These are phyloP conservation scores for Epinotia ramella DNA, from an alignment of 2,888 invertebrate genomes.

Conservation along the genomic window DNA sequence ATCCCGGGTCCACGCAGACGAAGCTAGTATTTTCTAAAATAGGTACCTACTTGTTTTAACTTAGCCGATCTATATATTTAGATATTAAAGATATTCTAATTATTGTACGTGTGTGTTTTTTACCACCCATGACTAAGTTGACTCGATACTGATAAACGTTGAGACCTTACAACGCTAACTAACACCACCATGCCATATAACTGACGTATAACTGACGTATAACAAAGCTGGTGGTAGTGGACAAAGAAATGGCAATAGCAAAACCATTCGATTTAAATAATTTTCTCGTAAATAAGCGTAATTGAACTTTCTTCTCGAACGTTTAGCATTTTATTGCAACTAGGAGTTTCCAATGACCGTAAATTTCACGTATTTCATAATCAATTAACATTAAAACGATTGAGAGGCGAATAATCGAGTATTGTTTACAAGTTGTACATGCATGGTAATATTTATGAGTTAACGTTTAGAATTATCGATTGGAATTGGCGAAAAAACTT, in stretches of 20 bases:
- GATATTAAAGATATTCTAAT: too few relatives aligned
- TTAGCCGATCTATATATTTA: too few relatives aligned
- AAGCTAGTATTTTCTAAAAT: too few relatives aligned
- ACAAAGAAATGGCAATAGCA: background rate
- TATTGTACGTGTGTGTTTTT: background rate
- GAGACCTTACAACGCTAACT: background rate
- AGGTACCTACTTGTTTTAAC: too few relatives aligned
- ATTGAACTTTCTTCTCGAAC: slow-evolving; percentile 7
- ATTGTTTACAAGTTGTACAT: slow-evolving; percentile 13
- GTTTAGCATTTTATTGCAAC: slow-evolving; percentile 21
- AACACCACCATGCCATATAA: slow-evolving; percentile 59
- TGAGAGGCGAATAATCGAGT: background rate
- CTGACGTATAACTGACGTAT: slow-evolving; percentile 53
- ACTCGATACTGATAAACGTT: background rate
- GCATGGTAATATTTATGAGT: background rate
- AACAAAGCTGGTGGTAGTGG: background rate
- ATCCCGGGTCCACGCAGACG: too few relatives aligned
- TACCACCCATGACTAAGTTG: background rate
- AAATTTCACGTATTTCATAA: slow-evolving; percentile 25
- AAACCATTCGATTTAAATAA: slow-evolving; percentile 20
- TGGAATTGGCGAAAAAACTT: background rate
- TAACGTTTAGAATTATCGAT: background rate
- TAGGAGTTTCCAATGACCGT: slow-evolving; percentile 14
- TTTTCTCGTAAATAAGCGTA: slow-evolving; percentile 31
- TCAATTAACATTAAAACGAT: slow-evolving; percentile 30